Evolutionary conservation across 1,140 invertebrate species (phyloP), one percentile per base, ranked within the genome.

Genomic region (Pomacea maculata): DNA sequence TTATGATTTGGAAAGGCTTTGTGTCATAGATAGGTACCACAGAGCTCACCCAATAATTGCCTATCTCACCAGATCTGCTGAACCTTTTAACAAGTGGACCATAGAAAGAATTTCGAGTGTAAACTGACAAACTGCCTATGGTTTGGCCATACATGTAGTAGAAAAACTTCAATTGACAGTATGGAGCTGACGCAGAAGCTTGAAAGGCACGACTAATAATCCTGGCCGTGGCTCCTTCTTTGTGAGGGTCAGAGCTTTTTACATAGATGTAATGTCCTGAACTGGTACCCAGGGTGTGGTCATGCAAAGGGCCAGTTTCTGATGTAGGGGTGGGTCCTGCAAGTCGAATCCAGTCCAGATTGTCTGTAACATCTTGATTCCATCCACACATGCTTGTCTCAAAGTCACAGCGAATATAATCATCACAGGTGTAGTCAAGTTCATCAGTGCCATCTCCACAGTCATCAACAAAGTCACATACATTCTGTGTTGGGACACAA

Each of bases 191-290:
- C n/a, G 68, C 72, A 29, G 80, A 84, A 57, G 82, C 70, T 45
- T 78, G 70, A 70, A 87, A 88, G 14, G 86, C 83, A 63, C 80
- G 79, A 21, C 84, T 83, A 10, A 93, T 91, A 0, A 96, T 92
- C 52, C 95, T 93, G 0, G 95, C 95, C 0, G 93, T 94, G 79
- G 95, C 95, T 86, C 95, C 95, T 29, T 90, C 88, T 75, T 92
- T 88, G 67, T 93, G 89, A 1, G 94, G 94, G 1, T 86, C 84
- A 1, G 95, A 94, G 65, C 95, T 94, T 85, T 96, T 95, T 57
- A 95, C 94, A 86, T 95, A 96, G 90, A 96, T 93, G 88, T 95
- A 96, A 88, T 95, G 93, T 52, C 95, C 95, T 93, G 93, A 21
- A 78, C 67, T 61, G 75, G 84, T 87, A 65, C 87, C 85, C 74